Conservation (phyloP, 2,113 vertebrate species). For the Tetrax tetrax region DNA sequence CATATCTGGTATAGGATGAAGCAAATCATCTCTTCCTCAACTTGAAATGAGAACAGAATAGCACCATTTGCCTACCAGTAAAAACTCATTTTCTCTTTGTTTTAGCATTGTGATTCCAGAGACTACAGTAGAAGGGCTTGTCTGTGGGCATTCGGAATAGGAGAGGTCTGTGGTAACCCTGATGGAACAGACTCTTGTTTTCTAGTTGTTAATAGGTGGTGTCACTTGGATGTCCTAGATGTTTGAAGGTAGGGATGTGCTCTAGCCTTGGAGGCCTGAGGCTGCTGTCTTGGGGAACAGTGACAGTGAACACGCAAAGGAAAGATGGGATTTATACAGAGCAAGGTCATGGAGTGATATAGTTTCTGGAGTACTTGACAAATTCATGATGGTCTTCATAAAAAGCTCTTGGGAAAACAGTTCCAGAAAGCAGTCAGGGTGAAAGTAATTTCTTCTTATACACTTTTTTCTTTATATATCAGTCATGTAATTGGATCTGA, state of each 20-base stretch:
- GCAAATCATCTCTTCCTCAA: background rate
- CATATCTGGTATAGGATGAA: background rate
- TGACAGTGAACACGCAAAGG: background rate
- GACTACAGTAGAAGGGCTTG: background rate
- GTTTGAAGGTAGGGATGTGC: background rate
- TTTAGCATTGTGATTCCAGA: background rate
- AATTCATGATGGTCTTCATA: background rate
- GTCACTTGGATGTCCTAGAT: background rate
- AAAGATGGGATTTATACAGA: background rate
- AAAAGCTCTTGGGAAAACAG: background rate
- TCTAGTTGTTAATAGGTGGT: background rate
- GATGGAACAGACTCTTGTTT: background rate
- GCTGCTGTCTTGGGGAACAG: background rate
- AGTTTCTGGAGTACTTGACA: background rate
- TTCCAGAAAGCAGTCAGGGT: background rate
- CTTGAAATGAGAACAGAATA: background rate
- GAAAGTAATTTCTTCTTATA: background rate
- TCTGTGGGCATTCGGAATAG: background rate
- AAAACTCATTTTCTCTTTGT: background rate
- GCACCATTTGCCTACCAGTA: background rate
- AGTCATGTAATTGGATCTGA: background rate
- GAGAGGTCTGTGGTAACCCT: accelerated
- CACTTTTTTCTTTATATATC: background rate
- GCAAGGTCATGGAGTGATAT: background rate
- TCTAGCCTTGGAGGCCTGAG: background rate